Evolutionary conservation across 2,888 invertebrate genomes (phyloP).

Genomic region (Phytoseiulus persimilis): DNA sequence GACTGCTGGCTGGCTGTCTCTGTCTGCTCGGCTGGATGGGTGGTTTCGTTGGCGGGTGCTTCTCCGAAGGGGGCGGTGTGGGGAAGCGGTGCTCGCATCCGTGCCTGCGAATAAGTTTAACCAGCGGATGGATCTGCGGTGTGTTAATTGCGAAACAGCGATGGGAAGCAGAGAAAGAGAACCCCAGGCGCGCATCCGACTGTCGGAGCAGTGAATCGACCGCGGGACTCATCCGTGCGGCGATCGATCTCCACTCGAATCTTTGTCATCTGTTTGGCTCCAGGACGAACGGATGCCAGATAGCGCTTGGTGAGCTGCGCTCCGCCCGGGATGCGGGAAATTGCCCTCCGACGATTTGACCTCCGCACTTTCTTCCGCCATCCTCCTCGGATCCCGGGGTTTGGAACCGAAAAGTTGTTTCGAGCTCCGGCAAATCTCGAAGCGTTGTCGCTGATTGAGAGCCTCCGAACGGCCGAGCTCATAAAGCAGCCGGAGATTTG

Average conservation of each 20-base stretch:
- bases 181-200: not conserved
- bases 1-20: not conserved
- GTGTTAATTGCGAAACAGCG: not conserved
- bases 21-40: not conserved
- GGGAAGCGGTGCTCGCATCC: not conserved
- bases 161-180: not conserved
- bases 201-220: not conserved
- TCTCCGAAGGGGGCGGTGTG: not conserved
- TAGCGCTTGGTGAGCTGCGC: not conserved
- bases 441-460: too few species aligned
- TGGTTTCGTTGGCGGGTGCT: not conserved
- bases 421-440: too few species aligned
- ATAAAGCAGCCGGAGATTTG: too few species aligned
- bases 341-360: too few species aligned
- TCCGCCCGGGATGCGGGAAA: too few species aligned
- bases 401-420: too few species aligned
- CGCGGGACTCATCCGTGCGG: not conserved
- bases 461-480: too few species aligned
- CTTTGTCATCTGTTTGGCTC: not conserved
- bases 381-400: not conserved
- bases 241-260: not conserved
- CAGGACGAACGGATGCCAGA: not conserved
- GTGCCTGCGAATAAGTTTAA: constrained; percentile 5
- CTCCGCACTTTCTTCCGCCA: not conserved
- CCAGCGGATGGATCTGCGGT: not conserved